A percentile compares a stretch with the other conserved stretches of the same genome.
phyloP scores from a whole-genome alignment of 2,888 invertebrate species.

The Nudaria mundana region DNA sequence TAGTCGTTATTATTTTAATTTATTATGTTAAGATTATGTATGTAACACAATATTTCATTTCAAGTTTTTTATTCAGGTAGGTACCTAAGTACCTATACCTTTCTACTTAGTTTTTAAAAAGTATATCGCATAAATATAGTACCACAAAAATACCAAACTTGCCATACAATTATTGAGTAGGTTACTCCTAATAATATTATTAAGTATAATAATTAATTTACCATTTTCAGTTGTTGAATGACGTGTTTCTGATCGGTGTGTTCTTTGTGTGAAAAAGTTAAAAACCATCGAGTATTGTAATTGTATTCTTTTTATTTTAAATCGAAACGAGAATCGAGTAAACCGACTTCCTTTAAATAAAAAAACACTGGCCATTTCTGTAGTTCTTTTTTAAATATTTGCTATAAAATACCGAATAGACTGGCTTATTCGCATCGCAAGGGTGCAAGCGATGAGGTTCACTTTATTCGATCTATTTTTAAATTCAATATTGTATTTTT shows the following conservation, averaged over 20 bases:
- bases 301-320: constrained; percentile 44
- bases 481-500: neutral
- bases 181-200: too few relatives aligned
- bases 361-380: neutral
- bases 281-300: constrained; percentile 66
- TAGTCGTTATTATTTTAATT: too few relatives aligned
- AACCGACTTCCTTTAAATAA: constrained; percentile 64
- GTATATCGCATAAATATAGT: constrained; percentile 25
- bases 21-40: too few relatives aligned
- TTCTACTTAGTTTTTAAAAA: too few relatives aligned
- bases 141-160: constrained; percentile 19
- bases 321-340: constrained; percentile 72
- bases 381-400: neutral
- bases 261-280: constrained; percentile 47
- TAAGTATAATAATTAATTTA: constrained; percentile 21
- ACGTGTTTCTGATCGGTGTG: constrained; percentile 26
- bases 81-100: too few relatives aligned
- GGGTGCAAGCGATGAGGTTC: constrained; percentile 61
- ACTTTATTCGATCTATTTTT: constrained; percentile 42
- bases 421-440: constrained; percentile 58
- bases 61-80: too few relatives aligned
- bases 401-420: constrained; percentile 40
- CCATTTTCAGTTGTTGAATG: constrained; percentile 9
- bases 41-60: too few relatives aligned
- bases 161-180: too few relatives aligned